Evolutionary conservation across 2,113 vertebrate species (phyloP), one percentile per base, ranked within the genome.

Genomic region (Empidonax alnorum): DNA sequence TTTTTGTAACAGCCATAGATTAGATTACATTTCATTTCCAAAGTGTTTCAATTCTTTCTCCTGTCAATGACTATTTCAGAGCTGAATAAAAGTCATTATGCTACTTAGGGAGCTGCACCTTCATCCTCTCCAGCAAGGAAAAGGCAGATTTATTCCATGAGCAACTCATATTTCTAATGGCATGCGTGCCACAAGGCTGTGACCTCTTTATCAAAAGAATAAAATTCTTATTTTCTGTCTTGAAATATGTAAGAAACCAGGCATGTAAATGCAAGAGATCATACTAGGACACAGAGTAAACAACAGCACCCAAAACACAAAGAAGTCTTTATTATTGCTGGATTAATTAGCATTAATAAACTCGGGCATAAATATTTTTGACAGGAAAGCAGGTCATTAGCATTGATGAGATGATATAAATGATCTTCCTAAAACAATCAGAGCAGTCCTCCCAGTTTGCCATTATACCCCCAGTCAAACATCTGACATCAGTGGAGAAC

Each of bases 331-430:
- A 73, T 92, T 71, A 90, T 68, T 65, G 53, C 93, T 81, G 87
- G 93, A 72, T 91, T 97, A 97, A 98, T 98, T 95, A 97, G 93
- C 58, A 52, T 86, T 95, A 92, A 91, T 87, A 93, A 97, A 95
- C 90, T 49, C 91, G 74, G 92, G 77, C 75, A 85, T 62, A 87
- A 96, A 88, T 61, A 93, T 87, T 97, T 96, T 68, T 79, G 69
- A 87, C 69, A 44, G 93, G 94, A 90, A 95, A 96, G 94, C 21
- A 46, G 80, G 79, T 93, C 87, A 84, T 94, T 89, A 88, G 65
- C 37, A 66, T 20, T 61, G 87, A 73, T 86, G 95, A 94, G 94
- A 92, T 69, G 80, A 93, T 35, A 93, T 2, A 89, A 95, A 85
- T 74, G 76, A 79, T 94, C 67, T 93, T 96, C 85, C 92, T 59